Conservation (phyloP, 2,113 vertebrate species). For the Amphiprion percula region DNA sequence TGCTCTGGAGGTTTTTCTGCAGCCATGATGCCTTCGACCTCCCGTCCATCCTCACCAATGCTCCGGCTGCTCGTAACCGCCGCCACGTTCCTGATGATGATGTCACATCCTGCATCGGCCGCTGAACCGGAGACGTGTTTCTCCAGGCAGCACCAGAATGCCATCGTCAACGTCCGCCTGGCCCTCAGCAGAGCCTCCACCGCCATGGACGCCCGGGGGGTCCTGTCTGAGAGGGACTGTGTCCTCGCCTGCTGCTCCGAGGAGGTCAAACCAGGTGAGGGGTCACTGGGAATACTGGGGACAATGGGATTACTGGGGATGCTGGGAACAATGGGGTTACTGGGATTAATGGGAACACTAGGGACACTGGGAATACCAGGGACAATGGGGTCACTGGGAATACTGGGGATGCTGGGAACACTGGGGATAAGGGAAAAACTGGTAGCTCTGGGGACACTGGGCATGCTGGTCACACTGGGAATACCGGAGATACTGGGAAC, state of each 20-base stretch:
- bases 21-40: constrained; percentile 59
- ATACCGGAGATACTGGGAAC: no score
- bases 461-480: no score
- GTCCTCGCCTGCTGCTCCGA: constrained; percentile 83
- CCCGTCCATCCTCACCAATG: not conserved
- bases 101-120: constrained; percentile 26
- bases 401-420: no score
- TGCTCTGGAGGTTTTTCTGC: constrained; percentile 30
- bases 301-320: no score
- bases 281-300: no score
- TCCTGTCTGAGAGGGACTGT: constrained; percentile 76
- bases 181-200: constrained; percentile 43
- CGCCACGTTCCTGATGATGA: constrained; percentile 19
- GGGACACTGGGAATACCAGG: no score
- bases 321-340: no score
- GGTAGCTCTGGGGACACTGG: no score
- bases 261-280: constrained; percentile 77
- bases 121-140: constrained; percentile 77
- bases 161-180: constrained; percentile 64
- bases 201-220: constrained; percentile 50
- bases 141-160: constrained; percentile 78
- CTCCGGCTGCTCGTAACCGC: constrained; percentile 24
- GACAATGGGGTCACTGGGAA: no score
- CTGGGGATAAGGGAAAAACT: no score
- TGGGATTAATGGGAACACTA: no score